These are phyloP conservation scores for Ophion obscuratus DNA, from an alignment of 2,888 invertebrate species.

Conservation along the genomic window DNA sequence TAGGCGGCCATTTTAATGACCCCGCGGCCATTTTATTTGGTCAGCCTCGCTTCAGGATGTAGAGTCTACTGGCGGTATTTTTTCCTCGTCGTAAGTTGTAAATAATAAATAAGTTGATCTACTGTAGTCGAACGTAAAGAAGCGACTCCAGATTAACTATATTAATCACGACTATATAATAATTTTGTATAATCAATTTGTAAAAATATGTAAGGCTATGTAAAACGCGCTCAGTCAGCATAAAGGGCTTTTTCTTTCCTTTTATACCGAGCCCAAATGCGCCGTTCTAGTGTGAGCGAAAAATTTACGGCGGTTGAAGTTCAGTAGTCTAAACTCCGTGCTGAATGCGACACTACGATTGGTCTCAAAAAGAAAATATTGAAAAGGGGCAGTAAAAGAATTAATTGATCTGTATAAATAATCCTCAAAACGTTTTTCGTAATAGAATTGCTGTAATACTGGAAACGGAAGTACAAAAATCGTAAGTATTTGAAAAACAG, in stretches of 20 bases:
- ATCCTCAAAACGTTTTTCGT: no score
- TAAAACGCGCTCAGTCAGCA: not conserved
- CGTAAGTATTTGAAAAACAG: no score
- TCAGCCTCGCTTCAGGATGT: not conserved
- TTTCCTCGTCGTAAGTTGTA: not conserved
- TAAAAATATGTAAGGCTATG: not conserved
- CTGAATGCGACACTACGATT: no score
- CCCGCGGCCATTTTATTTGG: not conserved
- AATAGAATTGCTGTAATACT: no score
- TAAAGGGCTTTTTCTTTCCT: not conserved
- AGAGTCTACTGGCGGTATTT: not conserved
- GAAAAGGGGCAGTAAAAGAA: no score
- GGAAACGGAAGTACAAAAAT: no score
- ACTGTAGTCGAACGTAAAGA: not conserved
- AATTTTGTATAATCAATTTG: not conserved
- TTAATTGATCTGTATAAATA: no score
- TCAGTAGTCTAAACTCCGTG: no score
- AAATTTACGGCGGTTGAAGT: no score
- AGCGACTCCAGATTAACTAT: not conserved
- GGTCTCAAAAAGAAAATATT: no score
- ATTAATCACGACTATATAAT: not conserved
- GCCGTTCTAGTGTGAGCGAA: no score
- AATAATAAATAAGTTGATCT: not conserved
- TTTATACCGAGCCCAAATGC: not conserved
- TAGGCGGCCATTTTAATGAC: not conserved